A percentile compares a stretch with the other conserved stretches of the same genome.
Evolutionary conservation across 53 echinoderm and acorn worm genomes (phyloP).

Genomic region (Stichopus horrens): DNA sequence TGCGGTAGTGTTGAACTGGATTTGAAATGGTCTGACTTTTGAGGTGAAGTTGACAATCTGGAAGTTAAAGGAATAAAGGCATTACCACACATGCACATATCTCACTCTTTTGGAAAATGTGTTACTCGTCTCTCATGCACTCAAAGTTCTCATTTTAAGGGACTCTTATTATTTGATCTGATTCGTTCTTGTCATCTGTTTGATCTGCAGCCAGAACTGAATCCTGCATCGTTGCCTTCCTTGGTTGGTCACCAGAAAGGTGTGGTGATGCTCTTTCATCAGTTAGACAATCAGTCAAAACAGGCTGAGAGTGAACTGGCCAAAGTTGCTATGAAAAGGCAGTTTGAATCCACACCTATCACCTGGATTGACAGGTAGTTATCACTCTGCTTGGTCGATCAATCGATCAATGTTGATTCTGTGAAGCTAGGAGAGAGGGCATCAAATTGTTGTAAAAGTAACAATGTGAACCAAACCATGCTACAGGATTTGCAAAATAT

Average conservation of each 20-base stretch:
- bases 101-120: too few relatives aligned
- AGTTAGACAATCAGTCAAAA: constrained; percentile 53
- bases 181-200: background rate
- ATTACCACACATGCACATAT: too few relatives aligned
- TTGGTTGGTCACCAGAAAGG: constrained; percentile 50
- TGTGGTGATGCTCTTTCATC: constrained; percentile 78
- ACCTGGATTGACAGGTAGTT: constrained; percentile 76
- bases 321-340: constrained; percentile 44
- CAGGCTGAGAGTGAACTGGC: constrained; percentile 58
- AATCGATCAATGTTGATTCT: too few relatives aligned
- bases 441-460: too few relatives aligned
- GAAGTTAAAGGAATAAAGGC: too few relatives aligned
- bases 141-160: background rate
- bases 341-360: constrained; percentile 49
- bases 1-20: too few relatives aligned
- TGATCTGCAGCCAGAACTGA: constrained; percentile 75
- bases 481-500: too few relatives aligned
- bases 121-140: background rate
- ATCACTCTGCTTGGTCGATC: background rate
- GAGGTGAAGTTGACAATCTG: too few relatives aligned
- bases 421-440: too few relatives aligned
- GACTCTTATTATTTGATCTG: background rate
- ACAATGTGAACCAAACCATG: too few relatives aligned
- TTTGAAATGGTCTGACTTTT: too few relatives aligned
- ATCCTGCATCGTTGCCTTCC: constrained; percentile 62